phyloP scores from a whole-genome alignment of 2,888 invertebrate genomes.

The Reticulitermes lucifugus region DNA sequence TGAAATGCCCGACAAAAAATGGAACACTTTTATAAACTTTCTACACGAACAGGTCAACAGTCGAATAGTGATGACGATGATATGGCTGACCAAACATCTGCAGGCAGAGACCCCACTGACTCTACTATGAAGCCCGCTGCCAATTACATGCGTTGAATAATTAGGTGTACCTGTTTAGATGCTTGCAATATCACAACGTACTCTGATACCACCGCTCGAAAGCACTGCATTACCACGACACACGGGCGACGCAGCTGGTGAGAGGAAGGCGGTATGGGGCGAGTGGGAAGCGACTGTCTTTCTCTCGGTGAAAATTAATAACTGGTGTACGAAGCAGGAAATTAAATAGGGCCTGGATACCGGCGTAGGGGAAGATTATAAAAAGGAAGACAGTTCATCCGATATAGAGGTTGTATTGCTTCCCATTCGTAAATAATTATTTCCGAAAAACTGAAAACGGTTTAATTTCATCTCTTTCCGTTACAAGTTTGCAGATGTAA shows the following conservation, averaged over 20 bases:
- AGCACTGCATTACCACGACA: background rate
- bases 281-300: background rate
- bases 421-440: slow-evolving; percentile 10
- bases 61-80: no score
- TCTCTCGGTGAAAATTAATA: slow-evolving; percentile 4
- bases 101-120: no score
- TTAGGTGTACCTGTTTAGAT: no score
- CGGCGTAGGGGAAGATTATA: background rate
- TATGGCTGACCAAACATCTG: no score
- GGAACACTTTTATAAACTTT: no score
- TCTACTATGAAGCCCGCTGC: no score
- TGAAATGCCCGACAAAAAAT: no score
- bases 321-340: background rate
- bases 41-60: no score
- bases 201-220: no score
- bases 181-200: no score
- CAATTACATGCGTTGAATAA: no score
- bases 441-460: slow-evolving; percentile 20
- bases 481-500: background rate
- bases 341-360: slow-evolving; percentile 21
- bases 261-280: background rate
- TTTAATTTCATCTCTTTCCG: slow-evolving; percentile 10
- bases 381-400: background rate
- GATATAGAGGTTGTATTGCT: background rate
- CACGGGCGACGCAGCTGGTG: background rate